phyloP scores from a whole-genome alignment of 2,113 vertebrate genomes.

The Myrmophylax atrothorax region DNA sequence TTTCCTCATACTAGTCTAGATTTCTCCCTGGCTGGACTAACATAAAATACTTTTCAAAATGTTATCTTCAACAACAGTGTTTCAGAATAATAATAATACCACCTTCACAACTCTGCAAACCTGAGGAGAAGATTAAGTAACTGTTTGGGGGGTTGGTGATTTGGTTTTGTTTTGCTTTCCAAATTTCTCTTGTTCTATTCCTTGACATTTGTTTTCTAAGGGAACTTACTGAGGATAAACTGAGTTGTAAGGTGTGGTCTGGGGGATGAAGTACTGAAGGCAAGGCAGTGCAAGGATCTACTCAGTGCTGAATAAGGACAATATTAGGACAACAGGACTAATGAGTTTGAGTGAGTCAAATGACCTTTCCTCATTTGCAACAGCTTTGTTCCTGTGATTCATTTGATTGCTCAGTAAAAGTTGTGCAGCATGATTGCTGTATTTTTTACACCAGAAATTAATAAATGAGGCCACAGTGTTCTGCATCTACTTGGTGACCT shows the following conservation, averaged over 20 bases:
- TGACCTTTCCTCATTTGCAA: conserved; percentile 34
- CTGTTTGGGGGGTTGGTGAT: not conserved
- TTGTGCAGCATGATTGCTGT: not conserved
- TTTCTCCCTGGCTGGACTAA: not conserved
- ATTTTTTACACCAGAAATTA: conserved; percentile 31
- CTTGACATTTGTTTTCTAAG: not conserved
- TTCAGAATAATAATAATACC: not conserved
- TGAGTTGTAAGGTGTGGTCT: not conserved
- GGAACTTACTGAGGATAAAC: not conserved
- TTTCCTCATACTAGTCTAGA: not conserved
- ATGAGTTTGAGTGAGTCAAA: conserved; percentile 44
- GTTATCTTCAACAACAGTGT: not conserved
- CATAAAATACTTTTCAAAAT: not conserved
- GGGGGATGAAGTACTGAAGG: not conserved
- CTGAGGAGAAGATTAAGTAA: not conserved
- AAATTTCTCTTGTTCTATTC: not conserved
- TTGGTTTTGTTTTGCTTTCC: not conserved
- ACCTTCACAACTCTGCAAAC: not conserved
- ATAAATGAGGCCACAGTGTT: not conserved
- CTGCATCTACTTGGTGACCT: not conserved
- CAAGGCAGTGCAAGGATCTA: not conserved
- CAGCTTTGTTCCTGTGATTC: conserved; percentile 31
- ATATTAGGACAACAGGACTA: not conserved
- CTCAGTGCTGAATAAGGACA: not conserved
- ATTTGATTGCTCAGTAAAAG: conserved; percentile 37